Evolutionary conservation across 2,113 vertebrate genomes (phyloP), one percentile per base, ranked within the genome.

Genomic region (Syngnathus scovelli): DNA sequence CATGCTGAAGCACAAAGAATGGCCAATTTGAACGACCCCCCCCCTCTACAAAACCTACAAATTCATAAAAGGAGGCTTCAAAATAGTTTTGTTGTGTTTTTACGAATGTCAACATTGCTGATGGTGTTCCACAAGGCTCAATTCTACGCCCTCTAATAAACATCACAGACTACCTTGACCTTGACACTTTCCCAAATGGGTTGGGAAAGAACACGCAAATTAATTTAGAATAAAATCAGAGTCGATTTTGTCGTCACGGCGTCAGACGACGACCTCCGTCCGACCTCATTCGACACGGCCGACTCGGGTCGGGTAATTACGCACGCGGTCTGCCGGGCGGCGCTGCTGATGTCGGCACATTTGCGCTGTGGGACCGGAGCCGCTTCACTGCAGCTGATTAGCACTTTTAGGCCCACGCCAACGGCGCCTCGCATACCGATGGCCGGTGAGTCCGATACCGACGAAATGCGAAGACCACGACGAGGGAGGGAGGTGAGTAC

Each of bases 261-360:
- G 58, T 60, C 58, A 38, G 58, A 46, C 61, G 15, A 7, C 21
- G 61, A 62, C 61, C 61, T 62, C 61, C 12, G 39, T 23, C 39
- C 41, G 41, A 62, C 61, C 41, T 44, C n/a, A 44, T 16, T 19
- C 5, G 36, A 46, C 62, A 44, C 44, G 16, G 61, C 46, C 33
- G 15, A 48, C 27, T 64, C 23, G 1, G 8, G 18, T 27, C 19
- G 16, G 44, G 44, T 46, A 49, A 33, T 37, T 13, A 38, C 64
- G 19, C 49, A 63, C 76, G 79, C 61, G 64, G 77, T 74, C 74
- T 82, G 63, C 55, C 73, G 75, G 68, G 58, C 73, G 75, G 68
- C 75, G 78, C 77, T 89, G 88, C 88, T 88, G 86, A 89, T 85
- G 87, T 80, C 83, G 85, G 87, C 88, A 90, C 86, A 88, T 90